Percentiles rank a stretch among this genome's conserved stretches.
Conservation (phyloP, 1,140 invertebrate species). For the Drosophila serrata region DNA sequence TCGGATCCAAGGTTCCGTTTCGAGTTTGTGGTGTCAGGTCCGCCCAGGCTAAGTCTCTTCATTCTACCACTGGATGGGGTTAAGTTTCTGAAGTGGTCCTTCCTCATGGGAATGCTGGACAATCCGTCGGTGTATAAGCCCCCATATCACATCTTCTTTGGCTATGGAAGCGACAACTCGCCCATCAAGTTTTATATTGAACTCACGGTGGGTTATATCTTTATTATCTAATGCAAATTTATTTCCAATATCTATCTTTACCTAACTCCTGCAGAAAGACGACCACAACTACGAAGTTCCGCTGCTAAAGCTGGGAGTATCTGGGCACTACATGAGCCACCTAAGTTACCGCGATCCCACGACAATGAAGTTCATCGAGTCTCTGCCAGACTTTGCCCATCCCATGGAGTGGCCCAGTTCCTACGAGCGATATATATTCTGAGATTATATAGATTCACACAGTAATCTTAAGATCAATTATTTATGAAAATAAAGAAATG, state of each 20-base stretch:
- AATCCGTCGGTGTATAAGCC: conserved; percentile 86
- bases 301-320: conserved; percentile 52
- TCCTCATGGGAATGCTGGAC: conserved; percentile 87
- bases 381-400: conserved; percentile 65
- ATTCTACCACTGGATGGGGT: conserved; percentile 47
- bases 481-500: background rate
- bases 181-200: conserved; percentile 88
- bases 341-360: conserved; percentile 45
- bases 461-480: background rate
- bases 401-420: conserved; percentile 72
- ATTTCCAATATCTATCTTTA: background rate
- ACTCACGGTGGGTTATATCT: conserved; percentile 33
- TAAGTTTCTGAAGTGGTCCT: conserved; percentile 61
- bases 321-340: conserved; percentile 63
- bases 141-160: conserved; percentile 90
- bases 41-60: conserved; percentile 87
- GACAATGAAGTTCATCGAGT: conserved; percentile 47
- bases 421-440: conserved; percentile 53
- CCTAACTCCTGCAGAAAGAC: conserved; percentile 85
- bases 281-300: conserved; percentile 59
- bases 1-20: conserved; percentile 24
- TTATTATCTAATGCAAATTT: too few species aligned
- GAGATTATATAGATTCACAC: background rate
- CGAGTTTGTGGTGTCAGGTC: conserved; percentile 86
- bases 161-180: conserved; percentile 87